These are phyloP conservation scores for Zingel zingel DNA, from an alignment of 2,113 vertebrate species.

Conservation along the genomic window DNA sequence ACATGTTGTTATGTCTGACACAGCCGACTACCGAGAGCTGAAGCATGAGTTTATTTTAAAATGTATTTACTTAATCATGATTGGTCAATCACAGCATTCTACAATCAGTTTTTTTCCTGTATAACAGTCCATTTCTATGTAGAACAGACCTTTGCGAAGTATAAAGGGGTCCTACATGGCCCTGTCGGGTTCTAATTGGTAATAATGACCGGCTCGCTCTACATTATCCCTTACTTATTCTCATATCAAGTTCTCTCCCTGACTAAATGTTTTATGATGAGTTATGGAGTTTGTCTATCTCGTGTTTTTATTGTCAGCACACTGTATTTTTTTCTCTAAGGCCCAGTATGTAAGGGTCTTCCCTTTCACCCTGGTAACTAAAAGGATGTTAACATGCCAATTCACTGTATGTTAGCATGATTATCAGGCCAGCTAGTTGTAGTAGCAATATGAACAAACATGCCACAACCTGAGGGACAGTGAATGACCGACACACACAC, in stretches of 20 bases:
- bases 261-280: not conserved
- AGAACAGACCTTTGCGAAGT: too few species aligned
- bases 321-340: not conserved
- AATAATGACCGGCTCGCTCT: too few species aligned
- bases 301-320: not conserved
- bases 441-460: too few species aligned
- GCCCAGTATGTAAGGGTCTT: too few species aligned
- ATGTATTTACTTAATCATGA: too few species aligned
- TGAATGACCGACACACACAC: too few species aligned
- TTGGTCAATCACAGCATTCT: too few species aligned
- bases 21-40: slow-evolving; percentile 3
- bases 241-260: slow-evolving; percentile 1
- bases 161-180: too few species aligned
- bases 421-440: not conserved
- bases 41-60: not conserved
- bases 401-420: not conserved
- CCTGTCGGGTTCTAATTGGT: too few species aligned
- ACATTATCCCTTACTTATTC: not conserved
- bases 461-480: too few species aligned
- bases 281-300: not conserved
- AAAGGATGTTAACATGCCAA: not conserved
- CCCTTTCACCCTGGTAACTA: not conserved
- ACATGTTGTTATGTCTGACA: slow-evolving; percentile 43
- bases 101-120: too few species aligned
- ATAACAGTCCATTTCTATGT: too few species aligned